Base-by-base conservation (phyloP, 2,113 vertebrate genomes). In the Junco hyemalis region DNA sequence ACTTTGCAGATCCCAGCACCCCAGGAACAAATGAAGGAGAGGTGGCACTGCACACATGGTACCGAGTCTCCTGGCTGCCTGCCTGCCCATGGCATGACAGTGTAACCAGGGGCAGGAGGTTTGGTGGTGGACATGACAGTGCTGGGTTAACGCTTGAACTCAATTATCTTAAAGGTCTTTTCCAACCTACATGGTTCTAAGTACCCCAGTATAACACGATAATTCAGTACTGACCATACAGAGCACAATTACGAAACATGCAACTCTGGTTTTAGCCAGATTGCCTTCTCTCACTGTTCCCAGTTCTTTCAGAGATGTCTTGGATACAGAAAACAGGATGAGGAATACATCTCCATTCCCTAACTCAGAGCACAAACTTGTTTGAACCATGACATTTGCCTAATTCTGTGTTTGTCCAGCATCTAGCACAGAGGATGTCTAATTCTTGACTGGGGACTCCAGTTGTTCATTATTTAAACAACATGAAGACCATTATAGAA, bases 11-110 rank as follows among this genome's bases (percentile, higher is more conserved):
- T 11, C 6, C 14, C 36, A 80, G 40, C 36, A 25, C 28, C 70
- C 53, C 1, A 0, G 4, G 25, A 40, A 42, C 13, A 69, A 77
- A 63, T 0, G 7, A 81, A 73, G 18, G 8, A 44, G 44, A 42
- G 44, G 44, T 20, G 42, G 6, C 53, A 80, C 33, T 29, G 57
- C 53, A 63, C 44, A 9, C 2, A 5, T 7, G 8, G 22, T 59
- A 16, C n/a, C 0, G 0, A 81, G 36, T 29, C 14, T 61, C 13
- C 23, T n/a, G 54, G n/a, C 47, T 66, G 38, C 65, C 47, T 80
- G 54, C 31, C 33, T n/a, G 65, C 18, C 18, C 66, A 17, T 1
- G 1, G 25, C 53, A n/a, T 0, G 1, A 7, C 2, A 2, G 20
- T 50, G 33, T 38, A 42, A 42, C 38, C 44, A 78, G 35, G 20